phyloP scores from a whole-genome alignment of 1,140 invertebrate species.

The Amphibalanus amphitrite region DNA sequence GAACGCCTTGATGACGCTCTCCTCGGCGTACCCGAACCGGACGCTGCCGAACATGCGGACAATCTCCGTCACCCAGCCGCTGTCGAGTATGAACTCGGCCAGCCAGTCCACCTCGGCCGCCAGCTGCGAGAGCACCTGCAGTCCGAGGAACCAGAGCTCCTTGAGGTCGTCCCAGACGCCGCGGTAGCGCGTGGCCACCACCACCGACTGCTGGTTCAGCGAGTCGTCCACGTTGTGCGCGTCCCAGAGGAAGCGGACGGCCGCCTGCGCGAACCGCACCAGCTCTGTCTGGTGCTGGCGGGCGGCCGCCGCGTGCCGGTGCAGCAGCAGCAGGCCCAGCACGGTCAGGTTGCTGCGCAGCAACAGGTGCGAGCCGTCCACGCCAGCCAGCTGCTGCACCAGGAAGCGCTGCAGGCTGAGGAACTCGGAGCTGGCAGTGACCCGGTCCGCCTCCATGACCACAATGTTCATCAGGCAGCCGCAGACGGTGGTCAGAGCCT shows the following conservation, averaged over 20 bases:
- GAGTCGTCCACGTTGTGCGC: conserved; percentile 66
- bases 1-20: not conserved
- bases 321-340: conserved; percentile 59
- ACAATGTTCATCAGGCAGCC: conserved; percentile 85
- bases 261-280: conserved; percentile 61
- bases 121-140: conserved; percentile 72
- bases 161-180: conserved; percentile 70
- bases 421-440: conserved; percentile 42
- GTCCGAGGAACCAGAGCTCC: conserved; percentile 81
- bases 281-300: conserved; percentile 22
- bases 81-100: conserved; percentile 73
- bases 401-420: conserved; percentile 4
- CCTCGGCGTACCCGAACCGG: not conserved
- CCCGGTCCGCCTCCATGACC: conserved; percentile 62
- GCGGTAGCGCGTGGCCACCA: conserved; percentile 68
- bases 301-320: conserved; percentile 46
- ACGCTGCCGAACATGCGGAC: not conserved
- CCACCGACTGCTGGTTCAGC: conserved; percentile 54
- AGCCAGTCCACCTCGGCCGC: conserved; percentile 67
- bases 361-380: conserved; percentile 46
- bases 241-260: conserved; percentile 79
- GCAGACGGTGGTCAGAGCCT: conserved; percentile 61
- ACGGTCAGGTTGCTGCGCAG: conserved; percentile 67
- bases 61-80: conserved; percentile 44
- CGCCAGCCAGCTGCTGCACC: not conserved